A percentile compares a stretch with the other conserved stretches of the same genome.
phyloP scores from a whole-genome alignment of 2,888 invertebrate genomes.

The Dicyrtoma fusca region DNA sequence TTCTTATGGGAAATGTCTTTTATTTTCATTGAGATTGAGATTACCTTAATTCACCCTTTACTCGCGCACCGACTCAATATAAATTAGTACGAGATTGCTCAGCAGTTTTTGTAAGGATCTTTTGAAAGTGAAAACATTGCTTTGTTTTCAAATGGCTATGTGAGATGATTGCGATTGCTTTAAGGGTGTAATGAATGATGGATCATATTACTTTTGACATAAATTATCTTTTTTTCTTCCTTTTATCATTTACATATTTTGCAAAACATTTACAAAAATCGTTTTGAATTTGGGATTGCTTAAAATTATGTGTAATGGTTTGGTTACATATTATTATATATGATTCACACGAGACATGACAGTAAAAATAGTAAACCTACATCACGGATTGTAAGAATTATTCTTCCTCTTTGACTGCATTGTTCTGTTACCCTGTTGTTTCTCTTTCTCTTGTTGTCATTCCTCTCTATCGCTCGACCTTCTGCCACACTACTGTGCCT shows the following conservation, averaged over 20 bases:
- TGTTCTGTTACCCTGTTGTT: slow-evolving; percentile 6
- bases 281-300: not conserved
- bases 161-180: too few species aligned
- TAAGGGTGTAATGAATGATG: not conserved
- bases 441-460: slow-evolving; percentile 35
- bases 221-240: slow-evolving; percentile 12
- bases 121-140: too few species aligned
- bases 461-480: slow-evolving; percentile 36
- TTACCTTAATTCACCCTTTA: too few species aligned
- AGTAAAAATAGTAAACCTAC: too few species aligned
- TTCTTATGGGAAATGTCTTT: too few species aligned
- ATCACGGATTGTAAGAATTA: too few species aligned
- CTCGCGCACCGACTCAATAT: too few species aligned
- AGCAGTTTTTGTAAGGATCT: too few species aligned
- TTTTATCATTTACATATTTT: not conserved
- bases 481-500: slow-evolving; percentile 30
- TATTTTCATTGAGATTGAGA: too few species aligned
- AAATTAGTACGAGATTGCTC: too few species aligned
- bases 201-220: not conserved
- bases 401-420: slow-evolving; percentile 10
- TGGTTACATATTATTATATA: not conserved
- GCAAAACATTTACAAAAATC: not conserved
- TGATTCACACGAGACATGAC: not conserved
- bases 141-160: too few species aligned
- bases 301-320: too few species aligned